Evolutionary conservation across 2,797 vertebrate genomes (phyloP).

Genomic region (Balearica regulorum): DNA sequence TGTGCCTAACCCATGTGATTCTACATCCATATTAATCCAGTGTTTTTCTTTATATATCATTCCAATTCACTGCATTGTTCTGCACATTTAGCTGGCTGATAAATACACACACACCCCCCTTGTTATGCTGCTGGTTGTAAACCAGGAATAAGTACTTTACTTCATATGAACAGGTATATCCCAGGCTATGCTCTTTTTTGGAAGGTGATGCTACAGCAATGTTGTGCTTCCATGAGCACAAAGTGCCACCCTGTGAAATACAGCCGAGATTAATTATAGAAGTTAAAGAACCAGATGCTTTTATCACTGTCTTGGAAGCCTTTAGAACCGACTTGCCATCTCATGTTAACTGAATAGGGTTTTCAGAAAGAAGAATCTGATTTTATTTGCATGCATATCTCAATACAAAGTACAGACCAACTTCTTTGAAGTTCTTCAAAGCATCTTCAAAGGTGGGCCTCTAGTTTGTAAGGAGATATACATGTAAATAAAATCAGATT

Average conservation of each 20-base stretch:
- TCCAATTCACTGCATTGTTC: background rate
- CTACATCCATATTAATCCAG: background rate
- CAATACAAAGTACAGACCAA: conserved; percentile 2
- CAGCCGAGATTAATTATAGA: background rate
- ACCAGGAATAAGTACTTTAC: background rate
- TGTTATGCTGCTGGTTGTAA: background rate
- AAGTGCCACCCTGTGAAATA: conserved; percentile 8
- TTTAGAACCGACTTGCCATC: background rate
- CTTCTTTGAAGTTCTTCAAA: conserved; percentile 60
- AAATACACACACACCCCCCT: background rate
- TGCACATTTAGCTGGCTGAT: background rate
- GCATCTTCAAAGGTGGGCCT: conserved; percentile 23
- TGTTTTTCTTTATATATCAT: background rate
- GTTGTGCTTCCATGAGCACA: background rate
- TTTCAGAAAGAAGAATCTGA: conserved; percentile 33
- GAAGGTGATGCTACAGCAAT: background rate
- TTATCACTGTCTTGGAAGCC: conserved; percentile 20
- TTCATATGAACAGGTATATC: background rate
- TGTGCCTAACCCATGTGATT: background rate
- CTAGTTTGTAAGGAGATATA: conserved; percentile 14
- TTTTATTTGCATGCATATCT: conserved; percentile 59
- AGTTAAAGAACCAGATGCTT: background rate
- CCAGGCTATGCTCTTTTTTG: accelerated
- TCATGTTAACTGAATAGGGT: background rate
- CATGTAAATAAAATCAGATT: conserved; percentile 27